These are phyloP conservation scores for Nematopogon swammerdamellus DNA, from an alignment of 2,888 invertebrate genomes.

Conservation along the genomic window DNA sequence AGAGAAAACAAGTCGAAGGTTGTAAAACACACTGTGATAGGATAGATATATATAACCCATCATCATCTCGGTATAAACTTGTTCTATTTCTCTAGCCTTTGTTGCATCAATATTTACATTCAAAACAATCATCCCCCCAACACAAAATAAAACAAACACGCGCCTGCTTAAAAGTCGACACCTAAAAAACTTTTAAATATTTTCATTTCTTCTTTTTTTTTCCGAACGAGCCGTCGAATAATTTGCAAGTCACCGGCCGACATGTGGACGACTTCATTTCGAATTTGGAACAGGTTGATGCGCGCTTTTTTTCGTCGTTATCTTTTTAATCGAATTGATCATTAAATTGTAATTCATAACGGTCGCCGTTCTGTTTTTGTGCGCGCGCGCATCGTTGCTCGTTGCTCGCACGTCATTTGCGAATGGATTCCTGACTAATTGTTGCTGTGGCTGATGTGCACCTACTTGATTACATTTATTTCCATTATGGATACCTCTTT, in stretches of 20 bases:
- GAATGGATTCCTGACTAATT: too few relatives aligned
- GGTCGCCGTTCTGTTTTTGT: conserved; percentile 21
- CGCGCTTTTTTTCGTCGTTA: conserved; percentile 30
- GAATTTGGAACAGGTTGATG: conserved; percentile 31
- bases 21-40: too few relatives aligned
- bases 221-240: conserved; percentile 3
- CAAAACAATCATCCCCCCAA: background rate
- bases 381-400: too few relatives aligned
- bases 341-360: conserved; percentile 49
- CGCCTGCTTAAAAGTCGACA: too few relatives aligned
- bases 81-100: background rate
- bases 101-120: background rate
- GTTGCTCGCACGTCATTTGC: too few relatives aligned
- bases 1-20: too few relatives aligned
- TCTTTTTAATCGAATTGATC: conserved; percentile 35
- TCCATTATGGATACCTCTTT: too few relatives aligned
- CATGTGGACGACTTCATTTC: conserved; percentile 40
- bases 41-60: too few relatives aligned
- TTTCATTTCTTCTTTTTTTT: background rate
- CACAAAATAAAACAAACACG: background rate
- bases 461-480: too few relatives aligned
- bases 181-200: too few relatives aligned
- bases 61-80: too few relatives aligned
- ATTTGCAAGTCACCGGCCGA: conserved; percentile 42
- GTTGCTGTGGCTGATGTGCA: too few relatives aligned